Percentiles rank a stretch among this genome's conserved stretches.
Conservation (phyloP, 2,888 invertebrate species). For the Drosophila meridionalis region DNA sequence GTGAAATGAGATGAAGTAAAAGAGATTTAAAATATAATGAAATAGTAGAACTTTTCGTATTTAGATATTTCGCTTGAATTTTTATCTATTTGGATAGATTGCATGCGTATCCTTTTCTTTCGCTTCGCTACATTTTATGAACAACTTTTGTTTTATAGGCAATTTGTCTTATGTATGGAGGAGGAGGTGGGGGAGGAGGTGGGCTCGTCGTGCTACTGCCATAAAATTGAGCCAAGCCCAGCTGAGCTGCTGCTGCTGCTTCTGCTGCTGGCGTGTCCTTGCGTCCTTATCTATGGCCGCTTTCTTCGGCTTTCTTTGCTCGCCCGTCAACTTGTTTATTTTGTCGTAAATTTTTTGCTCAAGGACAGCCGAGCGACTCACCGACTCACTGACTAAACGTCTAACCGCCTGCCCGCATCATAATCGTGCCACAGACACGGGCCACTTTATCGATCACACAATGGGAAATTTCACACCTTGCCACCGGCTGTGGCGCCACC, state of each 20-base stretch:
- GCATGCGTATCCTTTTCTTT: conserved; percentile 26
- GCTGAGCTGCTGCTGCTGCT: conserved; percentile 11
- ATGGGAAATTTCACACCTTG: conserved; percentile 76
- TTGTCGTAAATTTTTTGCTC: conserved; percentile 69
- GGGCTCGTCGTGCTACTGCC: conserved; percentile 32
- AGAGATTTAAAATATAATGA: background rate
- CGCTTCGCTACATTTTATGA: conserved; percentile 46
- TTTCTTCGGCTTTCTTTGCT: conserved; percentile 12
- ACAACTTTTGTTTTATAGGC: conserved; percentile 66
- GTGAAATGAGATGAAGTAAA: background rate
- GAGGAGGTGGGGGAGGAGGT: background rate
- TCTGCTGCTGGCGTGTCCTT: conserved; percentile 27
- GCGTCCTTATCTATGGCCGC: conserved; percentile 60
- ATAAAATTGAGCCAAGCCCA: conserved; percentile 54
- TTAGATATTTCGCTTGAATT: background rate
- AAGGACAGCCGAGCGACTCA: conserved; percentile 51
- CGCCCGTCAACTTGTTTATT: conserved; percentile 72
- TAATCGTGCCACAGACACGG: conserved; percentile 47
- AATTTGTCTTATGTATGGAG: conserved; percentile 59
- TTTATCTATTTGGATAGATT: conserved; percentile 7
- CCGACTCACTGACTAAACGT: conserved; percentile 6
- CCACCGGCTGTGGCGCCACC: conserved; percentile 21
- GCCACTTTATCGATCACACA: conserved; percentile 75
- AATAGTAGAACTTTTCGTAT: background rate
- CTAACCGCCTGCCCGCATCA: conserved; percentile 31